Conservation (phyloP, 2,888 invertebrate genomes). For the Pseudococcus longispinus region DNA sequence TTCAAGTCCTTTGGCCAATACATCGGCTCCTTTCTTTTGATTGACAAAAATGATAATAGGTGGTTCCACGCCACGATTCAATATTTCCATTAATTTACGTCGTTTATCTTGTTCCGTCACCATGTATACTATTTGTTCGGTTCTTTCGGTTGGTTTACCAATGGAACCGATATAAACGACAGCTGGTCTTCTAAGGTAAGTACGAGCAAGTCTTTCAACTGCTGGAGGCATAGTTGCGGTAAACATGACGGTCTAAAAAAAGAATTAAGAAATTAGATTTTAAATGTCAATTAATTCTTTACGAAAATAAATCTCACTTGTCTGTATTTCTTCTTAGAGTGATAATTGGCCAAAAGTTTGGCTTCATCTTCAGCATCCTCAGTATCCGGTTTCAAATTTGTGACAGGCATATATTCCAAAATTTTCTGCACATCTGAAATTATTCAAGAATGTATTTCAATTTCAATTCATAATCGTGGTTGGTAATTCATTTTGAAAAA, state of each 20-base stretch:
- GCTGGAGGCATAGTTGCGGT: conserved; percentile 99
- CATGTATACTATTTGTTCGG: conserved; percentile 96
- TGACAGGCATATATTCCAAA: conserved; percentile 95
- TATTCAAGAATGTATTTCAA: background rate
- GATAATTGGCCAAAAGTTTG: conserved; percentile 89
- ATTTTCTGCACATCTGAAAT: conserved; percentile 88
- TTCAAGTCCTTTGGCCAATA: conserved; percentile 94
- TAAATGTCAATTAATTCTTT: background rate
- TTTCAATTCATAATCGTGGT: background rate
- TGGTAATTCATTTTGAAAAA: background rate
- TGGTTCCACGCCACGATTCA: conserved; percentile 89
- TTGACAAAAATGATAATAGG: conserved; percentile 99
- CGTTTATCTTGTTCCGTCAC: conserved; percentile 95
- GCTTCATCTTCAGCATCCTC: conserved; percentile 97
- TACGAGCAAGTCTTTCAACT: conserved; percentile 93
- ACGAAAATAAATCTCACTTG: conserved; percentile 68
- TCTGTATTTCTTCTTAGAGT: conserved; percentile 93
- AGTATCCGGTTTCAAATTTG: conserved; percentile 96
- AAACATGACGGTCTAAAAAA: conserved; percentile 94
- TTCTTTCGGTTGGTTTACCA: conserved; percentile 96
- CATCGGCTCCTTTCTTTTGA: conserved; percentile 99
- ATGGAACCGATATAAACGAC: conserved; percentile 96
- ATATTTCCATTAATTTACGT: conserved; percentile 90
- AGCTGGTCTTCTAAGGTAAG: conserved; percentile 93
- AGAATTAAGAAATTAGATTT: background rate